Evolutionary conservation across 2,113 vertebrate species (phyloP).

Genomic region (Spea bombifrons): DNA sequence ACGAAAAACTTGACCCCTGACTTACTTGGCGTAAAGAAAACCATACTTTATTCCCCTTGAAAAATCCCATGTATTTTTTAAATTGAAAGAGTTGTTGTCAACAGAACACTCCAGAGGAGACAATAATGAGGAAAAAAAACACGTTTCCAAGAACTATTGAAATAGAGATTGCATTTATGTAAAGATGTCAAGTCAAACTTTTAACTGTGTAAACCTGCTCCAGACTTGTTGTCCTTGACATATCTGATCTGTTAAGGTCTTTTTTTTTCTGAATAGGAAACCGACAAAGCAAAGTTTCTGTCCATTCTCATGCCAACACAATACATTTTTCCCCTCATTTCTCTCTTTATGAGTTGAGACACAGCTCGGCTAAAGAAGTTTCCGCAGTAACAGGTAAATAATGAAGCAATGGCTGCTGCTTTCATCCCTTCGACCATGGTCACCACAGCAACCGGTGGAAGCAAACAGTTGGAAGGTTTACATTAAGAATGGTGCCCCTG

Average conservation of each 20-base stretch:
- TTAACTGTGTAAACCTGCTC: no score
- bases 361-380: slow-evolving; percentile 8
- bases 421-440: background rate
- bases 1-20: no score
- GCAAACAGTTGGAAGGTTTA: background rate
- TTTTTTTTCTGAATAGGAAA: background rate
- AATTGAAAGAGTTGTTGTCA: no score
- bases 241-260: background rate
- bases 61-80: no score
- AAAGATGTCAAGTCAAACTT: background rate
- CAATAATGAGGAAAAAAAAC: background rate
- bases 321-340: background rate
- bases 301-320: background rate
- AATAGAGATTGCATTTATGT: background rate
- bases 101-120: no score
- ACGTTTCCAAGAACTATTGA: background rate
- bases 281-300: background rate
- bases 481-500: slow-evolving; percentile 6
- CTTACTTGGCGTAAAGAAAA: no score
- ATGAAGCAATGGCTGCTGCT: slow-evolving; percentile 11
- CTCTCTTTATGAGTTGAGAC: background rate
- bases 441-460: slow-evolving; percentile 25
- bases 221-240: background rate
- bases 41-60: no score
- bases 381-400: slow-evolving; percentile 14